A percentile compares a stretch with the other conserved stretches of the same genome.
These are phyloP conservation scores for Drosophila ogumai DNA, from an alignment of 1,140 invertebrate genomes.

Conservation along the genomic window DNA sequence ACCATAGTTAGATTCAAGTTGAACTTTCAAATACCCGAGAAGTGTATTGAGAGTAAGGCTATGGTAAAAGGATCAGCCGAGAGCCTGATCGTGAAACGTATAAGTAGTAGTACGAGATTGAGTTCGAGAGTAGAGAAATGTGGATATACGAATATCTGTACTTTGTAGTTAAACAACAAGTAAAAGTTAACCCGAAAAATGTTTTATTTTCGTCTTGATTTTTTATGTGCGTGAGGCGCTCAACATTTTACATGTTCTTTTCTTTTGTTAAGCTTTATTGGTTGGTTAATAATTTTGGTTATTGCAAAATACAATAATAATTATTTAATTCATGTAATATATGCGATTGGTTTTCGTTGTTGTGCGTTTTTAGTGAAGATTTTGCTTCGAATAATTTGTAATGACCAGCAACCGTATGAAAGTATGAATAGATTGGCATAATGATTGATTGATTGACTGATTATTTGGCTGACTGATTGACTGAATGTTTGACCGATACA, in stretches of 20 bases:
- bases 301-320: conserved; percentile 83
- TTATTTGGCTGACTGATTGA: conserved; percentile 51
- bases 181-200: conserved; percentile 84
- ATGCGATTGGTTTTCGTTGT: conserved; percentile 59
- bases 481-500: conserved; percentile 40
- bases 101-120: conserved; percentile 38
- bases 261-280: conserved; percentile 63
- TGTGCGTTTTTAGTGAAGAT: conserved; percentile 72
- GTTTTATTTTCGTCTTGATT: conserved; percentile 83
- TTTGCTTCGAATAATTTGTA: conserved; percentile 62
- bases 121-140: conserved; percentile 33
- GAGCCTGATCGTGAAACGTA: conserved; percentile 55
- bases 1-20: conserved; percentile 57
- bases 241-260: conserved; percentile 21
- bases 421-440: conserved; percentile 64
- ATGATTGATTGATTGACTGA: conserved; percentile 66
- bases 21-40: conserved; percentile 48
- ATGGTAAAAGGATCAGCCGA: conserved; percentile 44
- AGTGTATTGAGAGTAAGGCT: conserved; percentile 37
- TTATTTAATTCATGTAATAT: conserved; percentile 53
- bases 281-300: conserved; percentile 83
- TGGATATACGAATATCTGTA: conserved; percentile 41
- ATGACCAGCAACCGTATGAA: conserved; percentile 82
- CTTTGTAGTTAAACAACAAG: conserved; percentile 39
- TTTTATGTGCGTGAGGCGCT: conserved; percentile 38